Evolutionary conservation across 1,140 invertebrate genomes (phyloP).

Genomic region (Drosophila pectinifera): DNA sequence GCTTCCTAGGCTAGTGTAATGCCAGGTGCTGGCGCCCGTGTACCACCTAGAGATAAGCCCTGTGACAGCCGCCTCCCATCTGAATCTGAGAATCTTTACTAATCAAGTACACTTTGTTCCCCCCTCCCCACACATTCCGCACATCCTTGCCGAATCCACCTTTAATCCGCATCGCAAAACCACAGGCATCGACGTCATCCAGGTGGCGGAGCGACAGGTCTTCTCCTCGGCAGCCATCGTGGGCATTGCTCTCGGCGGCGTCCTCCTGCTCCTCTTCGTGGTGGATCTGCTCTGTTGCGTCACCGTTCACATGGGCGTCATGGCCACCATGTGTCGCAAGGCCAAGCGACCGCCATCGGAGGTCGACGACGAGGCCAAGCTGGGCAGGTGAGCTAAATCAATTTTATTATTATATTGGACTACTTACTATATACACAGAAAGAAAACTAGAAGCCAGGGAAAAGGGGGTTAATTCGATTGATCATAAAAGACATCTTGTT

Average conservation of each 20-base stretch:
- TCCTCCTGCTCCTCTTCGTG: constrained; percentile 91
- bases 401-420: background rate
- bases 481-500: no score
- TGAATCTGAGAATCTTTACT: constrained; percentile 68
- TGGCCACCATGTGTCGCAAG: constrained; percentile 89
- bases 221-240: constrained; percentile 92
- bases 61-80: background rate
- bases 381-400: constrained; percentile 89
- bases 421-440: background rate
- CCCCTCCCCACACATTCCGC: constrained; percentile 11
- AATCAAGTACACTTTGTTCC: constrained; percentile 59
- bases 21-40: constrained; percentile 19
- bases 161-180: background rate
- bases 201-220: constrained; percentile 86
- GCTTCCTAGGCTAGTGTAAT: constrained; percentile 13
- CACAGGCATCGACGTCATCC: constrained; percentile 85
- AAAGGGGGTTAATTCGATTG: background rate
- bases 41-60: constrained; percentile 34
- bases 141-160: constrained; percentile 11
- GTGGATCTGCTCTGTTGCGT: constrained; percentile 91
- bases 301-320: constrained; percentile 88
- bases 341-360: constrained; percentile 85
- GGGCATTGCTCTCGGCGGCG: constrained; percentile 90
- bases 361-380: constrained; percentile 91
- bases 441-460: background rate